Evolutionary conservation across 1,140 invertebrate species (phyloP), one percentile per base, ranked within the genome.

Genomic region (Saxidomus purpurata): DNA sequence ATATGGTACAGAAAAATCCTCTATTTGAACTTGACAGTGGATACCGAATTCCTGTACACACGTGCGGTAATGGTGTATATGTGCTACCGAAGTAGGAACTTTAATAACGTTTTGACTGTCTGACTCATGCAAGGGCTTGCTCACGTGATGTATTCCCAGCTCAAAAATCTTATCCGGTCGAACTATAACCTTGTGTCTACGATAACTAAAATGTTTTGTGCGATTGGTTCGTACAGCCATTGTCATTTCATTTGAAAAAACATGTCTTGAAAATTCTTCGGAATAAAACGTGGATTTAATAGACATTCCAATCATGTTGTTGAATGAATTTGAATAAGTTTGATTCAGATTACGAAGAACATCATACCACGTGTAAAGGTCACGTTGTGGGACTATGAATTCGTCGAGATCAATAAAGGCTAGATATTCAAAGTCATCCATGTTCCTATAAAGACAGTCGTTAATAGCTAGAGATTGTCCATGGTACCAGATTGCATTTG

Each of bases 41-140:
- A 83, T 89, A 17, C 71, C 80, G 22, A 89, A 83, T 31, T 89
- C 87, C 19, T 74, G 52, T 15, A 76, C 69, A 36, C 87, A 89
- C 15, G 49, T 36, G 9, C 98, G 95, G 94, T 99, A 99, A 94
- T 99, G 98, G 93, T 99, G 98, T 34, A 99, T 96, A 83, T 98
- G 98, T 0, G 97, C 98, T 0, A 97, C 96, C 74, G 98, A 97
- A 0, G 97, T 96, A 22, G 81, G 61, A 22, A 93, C 90, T 11
- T 81, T 59, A 31, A 79, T 28, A 13, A 87, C 38, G 25, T 74
- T 43, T 31, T 31, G 55, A 22, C 71, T 43, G 6, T 90, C 80
- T 25, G 22, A 19, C 43, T 92, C 67, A 22, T 55, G 49, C 49
- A 81, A 82, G 8, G 89, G 79, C 74, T 84, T 77, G 40, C 89